Evolutionary conservation across 2,797 vertebrate species (phyloP).

Genomic region (Craterocephalus amniculus): DNA sequence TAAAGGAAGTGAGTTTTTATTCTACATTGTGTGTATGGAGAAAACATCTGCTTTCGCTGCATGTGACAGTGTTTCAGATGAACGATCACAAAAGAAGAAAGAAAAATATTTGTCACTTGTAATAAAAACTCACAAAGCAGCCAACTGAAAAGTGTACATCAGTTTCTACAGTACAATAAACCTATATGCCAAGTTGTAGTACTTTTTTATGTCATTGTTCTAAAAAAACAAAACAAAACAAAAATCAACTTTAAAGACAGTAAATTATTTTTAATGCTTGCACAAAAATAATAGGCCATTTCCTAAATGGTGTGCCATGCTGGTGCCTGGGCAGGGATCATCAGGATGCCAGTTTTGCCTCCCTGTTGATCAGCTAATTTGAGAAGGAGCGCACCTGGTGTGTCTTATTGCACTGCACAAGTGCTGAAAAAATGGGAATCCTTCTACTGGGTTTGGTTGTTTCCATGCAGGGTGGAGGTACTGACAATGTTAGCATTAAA

Average conservation of each 20-base stretch:
- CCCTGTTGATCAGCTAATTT: constrained; percentile 88
- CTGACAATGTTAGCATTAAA: constrained; percentile 78
- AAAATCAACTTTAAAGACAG: constrained; percentile 80
- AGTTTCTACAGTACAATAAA: constrained; percentile 38
- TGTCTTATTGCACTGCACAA: constrained; percentile 80
- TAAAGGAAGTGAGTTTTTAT: not conserved
- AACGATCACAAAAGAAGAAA: constrained; percentile 1
- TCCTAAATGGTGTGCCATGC: constrained; percentile 84
- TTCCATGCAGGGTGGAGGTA: constrained; percentile 74
- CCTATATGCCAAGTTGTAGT: constrained; percentile 53
- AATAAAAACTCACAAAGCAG: not conserved
- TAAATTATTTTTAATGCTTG: constrained; percentile 87
- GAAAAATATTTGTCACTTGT: not conserved
- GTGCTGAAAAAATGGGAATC: constrained; percentile 74
- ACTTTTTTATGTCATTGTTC: constrained; percentile 65
- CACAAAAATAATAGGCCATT: constrained; percentile 87
- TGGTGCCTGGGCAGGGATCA: constrained; percentile 75
- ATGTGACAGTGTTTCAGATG: constrained; percentile 1
- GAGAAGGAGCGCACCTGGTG: constrained; percentile 85
- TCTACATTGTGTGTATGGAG: not conserved
- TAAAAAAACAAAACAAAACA: constrained; percentile 74
- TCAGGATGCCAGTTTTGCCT: constrained; percentile 82
- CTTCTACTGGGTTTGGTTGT: constrained; percentile 73
- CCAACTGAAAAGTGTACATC: not conserved
- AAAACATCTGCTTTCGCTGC: constrained; percentile 2